Base-by-base conservation (phyloP, 2,113 vertebrate genomes). In the Dicrurus megarhynchus region DNA sequence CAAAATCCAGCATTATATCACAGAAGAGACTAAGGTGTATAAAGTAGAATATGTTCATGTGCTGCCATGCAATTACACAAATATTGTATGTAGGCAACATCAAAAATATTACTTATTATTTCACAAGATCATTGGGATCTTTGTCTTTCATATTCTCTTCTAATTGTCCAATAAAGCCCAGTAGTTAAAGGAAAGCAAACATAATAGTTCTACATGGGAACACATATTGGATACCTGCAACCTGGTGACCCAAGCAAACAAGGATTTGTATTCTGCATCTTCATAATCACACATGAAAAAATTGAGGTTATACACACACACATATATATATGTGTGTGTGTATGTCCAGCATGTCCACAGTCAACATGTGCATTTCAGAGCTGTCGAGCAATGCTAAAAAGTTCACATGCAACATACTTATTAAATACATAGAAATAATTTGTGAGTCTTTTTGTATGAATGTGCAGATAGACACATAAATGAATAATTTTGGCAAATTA, bases 401-500 rank as follows among this genome's bases (percentile, higher is more conserved):
- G 27, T 53, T 44, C 15, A 47, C 8, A 11, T 56, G 47, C 33
- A 68, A 69, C 44, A 39, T 13, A 71, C 37, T 71, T 76, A 68
- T 21, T 65, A 87, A 75, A n/a, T n/a, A 65, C 46, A 67, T 44
- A 74, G 18, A 42, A 61, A 69, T 56, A 63, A 76, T 39, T 49
- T 42, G 7, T 22, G 5, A 80, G 7, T 42, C 3, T 53, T 41
- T 80, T 55, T 85, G 32, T 70, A 70, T 70, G 68, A 85, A 77
- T 63, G 42, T 26, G 13, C 55, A 93, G 59, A 84, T 30, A 90
- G 67, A 82, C 47, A 87, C 19, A 84, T 70, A 91, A 44, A 85
- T 79, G 46, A 28, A 57, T 77, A 70, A 82, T 79, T 95, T 77
- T 49, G 79, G 26, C 53, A 90, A 87, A 87, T 86, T 82, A 63